Percentiles rank a stretch among this genome's conserved stretches.
phyloP scores from a whole-genome alignment of 2,113 vertebrate species.

The Cololabis saira region DNA sequence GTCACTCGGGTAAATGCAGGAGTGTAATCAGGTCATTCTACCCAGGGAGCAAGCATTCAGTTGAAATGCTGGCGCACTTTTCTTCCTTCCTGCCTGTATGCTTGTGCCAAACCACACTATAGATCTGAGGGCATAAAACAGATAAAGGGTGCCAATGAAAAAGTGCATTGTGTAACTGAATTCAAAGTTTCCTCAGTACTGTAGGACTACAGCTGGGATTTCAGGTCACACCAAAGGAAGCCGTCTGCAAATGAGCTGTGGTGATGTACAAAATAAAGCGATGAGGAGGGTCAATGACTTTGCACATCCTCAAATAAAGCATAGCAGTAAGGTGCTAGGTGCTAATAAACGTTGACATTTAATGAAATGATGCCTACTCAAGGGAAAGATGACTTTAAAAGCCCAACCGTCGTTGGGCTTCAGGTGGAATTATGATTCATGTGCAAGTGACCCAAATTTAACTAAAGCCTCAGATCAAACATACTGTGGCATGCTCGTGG shows the following conservation, averaged over 20 bases:
- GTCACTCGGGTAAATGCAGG: slow-evolving; percentile 39
- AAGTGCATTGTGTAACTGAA: slow-evolving; percentile 19
- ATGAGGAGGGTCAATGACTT: slow-evolving; percentile 5
- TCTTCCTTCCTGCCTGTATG: slow-evolving; percentile 5
- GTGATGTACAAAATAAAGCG: slow-evolving; percentile 59
- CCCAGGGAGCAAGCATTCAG: slow-evolving; percentile 10
- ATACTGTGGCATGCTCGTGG: too few relatives aligned
- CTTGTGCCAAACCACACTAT: slow-evolving; percentile 11
- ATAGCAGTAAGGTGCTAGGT: too few relatives aligned
- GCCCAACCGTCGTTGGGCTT: too few relatives aligned
- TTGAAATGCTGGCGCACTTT: slow-evolving; percentile 4
- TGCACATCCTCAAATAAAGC: too few relatives aligned
- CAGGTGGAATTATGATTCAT: too few relatives aligned
- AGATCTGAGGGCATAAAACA: slow-evolving; percentile 26
- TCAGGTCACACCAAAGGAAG: slow-evolving; percentile 40
- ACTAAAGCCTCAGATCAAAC: too few relatives aligned
- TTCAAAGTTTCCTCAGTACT: slow-evolving; percentile 27
- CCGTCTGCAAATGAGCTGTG: slow-evolving; percentile 33
- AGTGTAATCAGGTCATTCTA: slow-evolving; percentile 50
- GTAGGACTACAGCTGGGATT: slow-evolving; percentile 29
- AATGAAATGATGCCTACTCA: too few relatives aligned
- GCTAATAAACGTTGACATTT: too few relatives aligned
- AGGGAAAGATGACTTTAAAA: too few relatives aligned
- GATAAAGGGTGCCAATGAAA: slow-evolving; percentile 1
- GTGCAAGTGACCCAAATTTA: too few relatives aligned